Evolutionary conservation across 2,113 vertebrate species (phyloP).

Genomic region (Bubo bubo): DNA sequence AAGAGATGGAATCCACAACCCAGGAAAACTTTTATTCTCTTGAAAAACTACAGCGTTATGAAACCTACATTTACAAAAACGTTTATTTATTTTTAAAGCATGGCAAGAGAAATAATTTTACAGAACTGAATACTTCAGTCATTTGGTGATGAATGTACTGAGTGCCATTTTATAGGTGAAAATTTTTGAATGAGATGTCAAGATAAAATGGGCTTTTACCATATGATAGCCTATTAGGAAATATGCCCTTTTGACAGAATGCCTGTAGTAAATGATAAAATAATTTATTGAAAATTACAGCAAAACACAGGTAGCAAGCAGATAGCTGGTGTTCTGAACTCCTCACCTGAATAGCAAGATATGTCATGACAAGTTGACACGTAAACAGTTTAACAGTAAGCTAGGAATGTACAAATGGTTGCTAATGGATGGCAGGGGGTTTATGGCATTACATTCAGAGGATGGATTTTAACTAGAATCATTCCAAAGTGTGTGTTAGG

Average conservation of each 20-base stretch:
- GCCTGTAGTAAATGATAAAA: not conserved
- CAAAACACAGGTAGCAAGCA: not conserved
- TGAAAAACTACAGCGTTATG: not conserved
- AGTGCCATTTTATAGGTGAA: not conserved
- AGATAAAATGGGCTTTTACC: not conserved
- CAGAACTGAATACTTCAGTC: not conserved
- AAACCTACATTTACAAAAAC: not conserved
- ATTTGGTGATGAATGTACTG: not conserved
- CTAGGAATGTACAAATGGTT: not conserved
- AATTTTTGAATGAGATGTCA: not conserved
- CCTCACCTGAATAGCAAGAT: not conserved
- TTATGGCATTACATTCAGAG: not conserved
- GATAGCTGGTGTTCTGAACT: not conserved
- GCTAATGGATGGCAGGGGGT: not conserved
- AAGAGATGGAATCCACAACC: not conserved
- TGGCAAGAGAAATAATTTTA: not conserved
- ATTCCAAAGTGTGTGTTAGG: not conserved
- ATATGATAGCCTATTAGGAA: not conserved
- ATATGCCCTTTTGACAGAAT: not conserved
- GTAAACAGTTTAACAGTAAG: not conserved
- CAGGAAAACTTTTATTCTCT: not conserved
- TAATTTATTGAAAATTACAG: not conserved
- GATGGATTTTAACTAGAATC: not conserved
- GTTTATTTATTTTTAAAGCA: not conserved
- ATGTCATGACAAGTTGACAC: not conserved